These are phyloP conservation scores for Microtus montanus DNA, from an alignment of 2,113 vertebrate genomes.

Conservation along the genomic window DNA sequence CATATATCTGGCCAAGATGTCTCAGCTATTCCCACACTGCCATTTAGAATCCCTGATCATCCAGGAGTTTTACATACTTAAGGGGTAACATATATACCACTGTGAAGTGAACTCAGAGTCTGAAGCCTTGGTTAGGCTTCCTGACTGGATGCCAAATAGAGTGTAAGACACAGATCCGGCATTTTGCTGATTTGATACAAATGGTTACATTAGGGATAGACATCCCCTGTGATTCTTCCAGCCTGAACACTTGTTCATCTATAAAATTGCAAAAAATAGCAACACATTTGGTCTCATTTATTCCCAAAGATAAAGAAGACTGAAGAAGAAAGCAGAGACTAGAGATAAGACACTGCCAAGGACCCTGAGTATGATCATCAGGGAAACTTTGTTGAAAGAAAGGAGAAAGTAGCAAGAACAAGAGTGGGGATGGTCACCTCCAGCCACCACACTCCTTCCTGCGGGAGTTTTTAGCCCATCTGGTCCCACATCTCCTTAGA, in stretches of 20 bases:
- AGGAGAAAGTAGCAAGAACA: slow-evolving; percentile 14
- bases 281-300: slow-evolving; percentile 42
- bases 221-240: not conserved
- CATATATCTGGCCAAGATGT: not conserved
- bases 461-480: not conserved
- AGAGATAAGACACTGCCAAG: slow-evolving; percentile 37
- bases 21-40: not conserved
- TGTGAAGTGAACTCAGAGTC: not conserved
- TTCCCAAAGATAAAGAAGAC: not conserved
- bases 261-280: slow-evolving; percentile 47
- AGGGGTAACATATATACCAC: not conserved
- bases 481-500: not conserved
- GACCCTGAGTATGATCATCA: slow-evolving; percentile 58
- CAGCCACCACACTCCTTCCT: not conserved
- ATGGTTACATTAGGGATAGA: not conserved
- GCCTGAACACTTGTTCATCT: not conserved
- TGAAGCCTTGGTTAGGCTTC: not conserved
- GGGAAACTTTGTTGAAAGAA: slow-evolving; percentile 11
- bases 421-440: not conserved
- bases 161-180: not conserved
- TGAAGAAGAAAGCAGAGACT: slow-evolving; percentile 50
- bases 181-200: not conserved
- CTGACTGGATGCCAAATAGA: not conserved
- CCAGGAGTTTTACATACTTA: not conserved
- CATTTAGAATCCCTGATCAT: not conserved